Percentiles rank a stretch among this genome's conserved stretches.
phyloP scores from a whole-genome alignment of 1,140 invertebrate genomes.

The Microplitis demolitor region DNA sequence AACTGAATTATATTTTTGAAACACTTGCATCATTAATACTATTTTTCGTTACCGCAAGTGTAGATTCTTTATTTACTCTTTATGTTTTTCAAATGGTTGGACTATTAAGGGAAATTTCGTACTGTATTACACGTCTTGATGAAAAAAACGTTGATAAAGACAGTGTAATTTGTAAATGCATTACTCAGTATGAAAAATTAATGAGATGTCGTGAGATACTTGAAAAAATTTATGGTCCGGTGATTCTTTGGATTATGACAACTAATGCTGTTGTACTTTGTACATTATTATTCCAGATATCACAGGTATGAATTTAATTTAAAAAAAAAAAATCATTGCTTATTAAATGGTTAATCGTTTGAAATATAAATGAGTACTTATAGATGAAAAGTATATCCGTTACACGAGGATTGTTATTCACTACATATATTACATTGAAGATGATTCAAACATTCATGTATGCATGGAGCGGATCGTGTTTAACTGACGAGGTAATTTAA shows the following conservation, averaged over 20 bases:
- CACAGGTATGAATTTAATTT: background rate
- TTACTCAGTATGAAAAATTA: constrained; percentile 17
- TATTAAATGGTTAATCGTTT: too few relatives aligned
- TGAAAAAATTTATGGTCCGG: constrained; percentile 35
- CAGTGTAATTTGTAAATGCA: background rate
- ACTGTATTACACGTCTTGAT: constrained; percentile 1
- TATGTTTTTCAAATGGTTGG: constrained; percentile 15
- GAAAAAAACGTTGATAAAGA: background rate
- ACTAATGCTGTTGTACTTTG: background rate
- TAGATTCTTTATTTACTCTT: constrained; percentile 11
- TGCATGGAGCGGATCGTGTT: background rate
- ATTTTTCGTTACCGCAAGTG: background rate
- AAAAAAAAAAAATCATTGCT: background rate
- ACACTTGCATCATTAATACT: background rate
- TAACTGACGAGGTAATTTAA: background rate
- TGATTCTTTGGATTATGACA: constrained; percentile 31
- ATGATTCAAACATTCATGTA: background rate
- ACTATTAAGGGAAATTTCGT: constrained; percentile 1
- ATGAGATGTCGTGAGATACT: constrained; percentile 27
- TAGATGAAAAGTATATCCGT: background rate
- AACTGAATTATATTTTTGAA: constrained; percentile 13
- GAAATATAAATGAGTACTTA: too few relatives aligned
- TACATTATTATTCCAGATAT: background rate
- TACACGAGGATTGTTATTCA: background rate
- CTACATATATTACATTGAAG: background rate